Percentiles rank a stretch among this genome's conserved stretches.
These are phyloP conservation scores for Tiaroga cobitis DNA, from an alignment of 2,797 vertebrate species.

Conservation along the genomic window DNA sequence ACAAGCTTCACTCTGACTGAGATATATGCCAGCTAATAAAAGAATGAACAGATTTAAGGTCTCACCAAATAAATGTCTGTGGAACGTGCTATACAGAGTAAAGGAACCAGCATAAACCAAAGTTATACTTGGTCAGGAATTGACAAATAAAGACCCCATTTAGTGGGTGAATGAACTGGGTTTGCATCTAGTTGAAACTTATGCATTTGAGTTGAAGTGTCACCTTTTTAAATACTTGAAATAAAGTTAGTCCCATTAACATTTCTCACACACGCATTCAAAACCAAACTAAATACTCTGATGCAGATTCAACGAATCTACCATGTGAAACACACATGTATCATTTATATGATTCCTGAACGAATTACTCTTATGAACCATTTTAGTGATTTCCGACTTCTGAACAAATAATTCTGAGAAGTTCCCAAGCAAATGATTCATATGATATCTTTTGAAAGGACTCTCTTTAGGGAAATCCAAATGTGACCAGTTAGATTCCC, in stretches of 20 bases:
- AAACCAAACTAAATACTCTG: not conserved
- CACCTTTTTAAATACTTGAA: not conserved
- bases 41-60: constrained; percentile 34
- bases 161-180: not conserved
- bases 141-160: not conserved
- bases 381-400: not conserved
- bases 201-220: not conserved
- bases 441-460: not conserved
- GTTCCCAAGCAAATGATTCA: not conserved
- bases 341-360: not conserved
- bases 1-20: constrained; percentile 59
- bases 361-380: not conserved
- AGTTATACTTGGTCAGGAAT: not conserved
- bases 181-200: not conserved
- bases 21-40: constrained; percentile 53
- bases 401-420: not conserved
- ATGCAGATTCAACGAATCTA: not conserved
- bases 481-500: not conserved
- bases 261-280: not conserved
- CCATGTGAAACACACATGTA: not conserved
- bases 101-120: not conserved
- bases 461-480: not conserved
- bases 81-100: constrained; percentile 9
- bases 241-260: not conserved
- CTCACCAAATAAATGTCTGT: constrained; percentile 18